Percentiles rank a stretch among this genome's conserved stretches.
Evolutionary conservation across 2,113 vertebrate species (phyloP).

Genomic region (Apodemus sylvaticus): DNA sequence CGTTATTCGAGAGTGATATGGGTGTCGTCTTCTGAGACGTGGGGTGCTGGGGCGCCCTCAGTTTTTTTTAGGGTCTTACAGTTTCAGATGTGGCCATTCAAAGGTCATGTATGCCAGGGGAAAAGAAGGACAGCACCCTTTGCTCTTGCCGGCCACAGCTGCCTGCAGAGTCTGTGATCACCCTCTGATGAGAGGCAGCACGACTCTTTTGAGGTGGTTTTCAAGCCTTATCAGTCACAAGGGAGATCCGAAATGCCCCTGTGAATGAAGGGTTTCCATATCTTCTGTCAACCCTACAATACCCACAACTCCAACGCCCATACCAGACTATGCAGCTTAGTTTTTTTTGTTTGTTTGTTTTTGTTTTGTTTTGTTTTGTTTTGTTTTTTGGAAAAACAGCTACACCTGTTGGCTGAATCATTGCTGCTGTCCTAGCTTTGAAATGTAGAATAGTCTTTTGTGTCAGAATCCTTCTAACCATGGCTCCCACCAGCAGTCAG

Average conservation of each 20-base stretch:
- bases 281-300: background rate
- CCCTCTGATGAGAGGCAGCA: background rate
- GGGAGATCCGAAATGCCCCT: background rate
- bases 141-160: background rate
- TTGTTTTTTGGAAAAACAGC: background rate
- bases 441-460: background rate
- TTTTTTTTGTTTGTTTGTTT: too few relatives aligned
- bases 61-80: too few relatives aligned
- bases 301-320: background rate
- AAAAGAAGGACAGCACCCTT: background rate
- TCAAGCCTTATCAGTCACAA: background rate
- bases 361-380: too few relatives aligned
- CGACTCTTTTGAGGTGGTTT: background rate
- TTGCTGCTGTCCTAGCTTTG: background rate
- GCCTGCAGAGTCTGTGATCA: background rate
- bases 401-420: background rate
- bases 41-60: too few relatives aligned
- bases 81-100: background rate
- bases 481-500: background rate
- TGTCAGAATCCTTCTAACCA: background rate
- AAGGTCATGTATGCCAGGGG: background rate
- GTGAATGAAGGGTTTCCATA: background rate
- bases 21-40: too few relatives aligned
- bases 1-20: too few relatives aligned
- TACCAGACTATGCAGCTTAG: background rate